These are phyloP conservation scores for Oncorhynchus clarkii DNA, from an alignment of 2,113 vertebrate species.

Conservation along the genomic window DNA sequence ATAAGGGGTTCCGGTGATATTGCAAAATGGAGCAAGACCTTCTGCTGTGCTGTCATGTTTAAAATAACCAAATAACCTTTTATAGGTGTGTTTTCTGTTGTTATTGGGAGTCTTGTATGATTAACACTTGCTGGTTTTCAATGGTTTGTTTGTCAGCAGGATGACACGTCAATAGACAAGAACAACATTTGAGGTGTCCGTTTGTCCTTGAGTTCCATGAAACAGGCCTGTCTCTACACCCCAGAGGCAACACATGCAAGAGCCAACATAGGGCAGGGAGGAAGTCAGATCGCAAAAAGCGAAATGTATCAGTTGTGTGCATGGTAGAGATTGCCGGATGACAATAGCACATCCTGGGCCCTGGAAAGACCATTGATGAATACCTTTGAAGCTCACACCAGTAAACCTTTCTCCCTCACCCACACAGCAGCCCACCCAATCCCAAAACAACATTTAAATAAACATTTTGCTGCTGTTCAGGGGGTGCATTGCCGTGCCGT, in stretches of 20 bases:
- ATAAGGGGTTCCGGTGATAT: conserved; percentile 42
- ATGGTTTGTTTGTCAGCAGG: conserved; percentile 8
- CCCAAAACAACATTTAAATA: conserved; percentile 37
- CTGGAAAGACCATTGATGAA: conserved; percentile 46
- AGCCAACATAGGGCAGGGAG: conserved; percentile 33
- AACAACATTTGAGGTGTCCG: conserved; percentile 31
- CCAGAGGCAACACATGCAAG: background rate
- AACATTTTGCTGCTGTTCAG: conserved; percentile 54
- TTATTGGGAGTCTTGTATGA: conserved; percentile 31
- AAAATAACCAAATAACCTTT: conserved; percentile 13
- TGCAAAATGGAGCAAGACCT: conserved; percentile 50
- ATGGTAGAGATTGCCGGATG: conserved; percentile 42
- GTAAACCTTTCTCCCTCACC: conserved; percentile 16
- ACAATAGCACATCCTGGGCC: conserved; percentile 50
- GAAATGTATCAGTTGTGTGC: conserved; percentile 48
- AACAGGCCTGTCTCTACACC: conserved; percentile 25
- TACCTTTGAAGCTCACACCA: conserved; percentile 37
- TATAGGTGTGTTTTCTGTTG: conserved; percentile 40
- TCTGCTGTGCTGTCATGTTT: conserved; percentile 24
- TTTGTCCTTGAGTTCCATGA: conserved; percentile 34
- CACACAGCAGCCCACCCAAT: background rate
- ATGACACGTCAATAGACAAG: conserved; percentile 31
- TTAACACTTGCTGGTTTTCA: conserved; percentile 24
- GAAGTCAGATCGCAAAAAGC: conserved; percentile 38
- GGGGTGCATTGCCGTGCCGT: conserved; percentile 41